These are phyloP conservation scores for Bombus turneri DNA, from an alignment of 1,140 invertebrate species.

Conservation along the genomic window DNA sequence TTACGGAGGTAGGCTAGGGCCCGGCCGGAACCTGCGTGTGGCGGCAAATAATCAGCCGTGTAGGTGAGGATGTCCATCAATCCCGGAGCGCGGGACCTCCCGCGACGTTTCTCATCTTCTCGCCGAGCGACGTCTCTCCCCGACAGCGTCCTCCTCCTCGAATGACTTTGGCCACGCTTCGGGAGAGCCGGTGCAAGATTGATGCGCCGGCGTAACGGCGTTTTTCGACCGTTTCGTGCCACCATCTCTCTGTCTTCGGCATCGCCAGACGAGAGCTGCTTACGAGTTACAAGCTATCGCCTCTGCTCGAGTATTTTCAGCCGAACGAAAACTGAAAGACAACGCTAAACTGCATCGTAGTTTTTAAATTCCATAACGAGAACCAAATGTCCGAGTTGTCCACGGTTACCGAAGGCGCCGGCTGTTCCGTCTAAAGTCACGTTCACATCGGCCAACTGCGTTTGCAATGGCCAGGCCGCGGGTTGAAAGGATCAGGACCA, in stretches of 20 bases:
- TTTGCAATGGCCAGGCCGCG: too few relatives aligned
- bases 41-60: conserved; percentile 59
- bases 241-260: background rate
- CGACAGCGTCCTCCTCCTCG: conserved; percentile 27
- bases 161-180: conserved; percentile 25
- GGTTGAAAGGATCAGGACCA: too few relatives aligned
- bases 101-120: conserved; percentile 80
- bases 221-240: conserved; percentile 35
- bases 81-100: conserved; percentile 76
- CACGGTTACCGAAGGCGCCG: too few relatives aligned
- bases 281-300: too few relatives aligned
- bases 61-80: conserved; percentile 78
- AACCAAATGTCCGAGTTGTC: too few relatives aligned
- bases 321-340: background rate
- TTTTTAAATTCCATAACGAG: too few relatives aligned
- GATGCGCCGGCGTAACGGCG: conserved; percentile 22
- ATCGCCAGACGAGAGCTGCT: too few relatives aligned
- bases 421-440: too few relatives aligned
- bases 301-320: background rate
- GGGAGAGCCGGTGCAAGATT: conserved; percentile 30
- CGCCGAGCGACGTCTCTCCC: conserved; percentile 60
- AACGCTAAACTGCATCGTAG: background rate
- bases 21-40: background rate
- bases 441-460: too few relatives aligned
- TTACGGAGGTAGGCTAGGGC: conserved; percentile 2